These are phyloP conservation scores for Corythoichthys intestinalis DNA, from an alignment of 2,113 vertebrate genomes.

Conservation along the genomic window DNA sequence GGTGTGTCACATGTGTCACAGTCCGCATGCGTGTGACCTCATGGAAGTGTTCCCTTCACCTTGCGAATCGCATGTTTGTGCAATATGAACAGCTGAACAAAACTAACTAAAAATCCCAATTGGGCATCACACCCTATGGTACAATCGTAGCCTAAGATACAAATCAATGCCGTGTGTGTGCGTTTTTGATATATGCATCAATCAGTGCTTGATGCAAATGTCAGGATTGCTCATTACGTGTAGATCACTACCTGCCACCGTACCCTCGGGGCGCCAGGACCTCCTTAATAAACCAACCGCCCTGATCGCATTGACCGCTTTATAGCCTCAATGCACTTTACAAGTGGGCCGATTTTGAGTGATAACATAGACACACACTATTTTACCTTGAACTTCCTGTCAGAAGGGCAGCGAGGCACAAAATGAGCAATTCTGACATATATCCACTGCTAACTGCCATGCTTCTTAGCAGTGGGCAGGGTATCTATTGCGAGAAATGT, in stretches of 20 bases:
- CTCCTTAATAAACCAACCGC: conserved; percentile 9
- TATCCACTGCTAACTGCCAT: neutral
- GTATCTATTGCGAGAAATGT: no score
- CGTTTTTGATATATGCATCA: conserved; percentile 39
- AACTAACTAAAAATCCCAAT: no score
- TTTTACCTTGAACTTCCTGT: neutral
- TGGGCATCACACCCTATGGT: no score
- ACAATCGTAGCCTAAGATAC: conserved; percentile 7
- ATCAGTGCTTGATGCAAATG: conserved; percentile 37
- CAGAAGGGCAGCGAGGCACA: neutral
- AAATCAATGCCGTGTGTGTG: conserved; percentile 11
- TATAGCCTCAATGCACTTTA: neutral
- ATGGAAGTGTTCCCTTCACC: no score
- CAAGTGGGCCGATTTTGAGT: neutral
- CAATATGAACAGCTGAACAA: no score
- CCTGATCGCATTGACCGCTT: neutral
- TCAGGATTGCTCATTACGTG: conserved; percentile 37
- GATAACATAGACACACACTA: neutral
- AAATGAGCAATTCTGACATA: neutral
- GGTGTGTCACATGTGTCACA: no score
- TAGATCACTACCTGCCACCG: conserved; percentile 24
- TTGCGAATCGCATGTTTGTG: no score
- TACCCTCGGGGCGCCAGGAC: neutral
- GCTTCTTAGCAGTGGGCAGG: neutral
- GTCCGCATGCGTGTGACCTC: no score